phyloP scores from a whole-genome alignment of 2,888 invertebrate species.

The Chrysina gloriosa region DNA sequence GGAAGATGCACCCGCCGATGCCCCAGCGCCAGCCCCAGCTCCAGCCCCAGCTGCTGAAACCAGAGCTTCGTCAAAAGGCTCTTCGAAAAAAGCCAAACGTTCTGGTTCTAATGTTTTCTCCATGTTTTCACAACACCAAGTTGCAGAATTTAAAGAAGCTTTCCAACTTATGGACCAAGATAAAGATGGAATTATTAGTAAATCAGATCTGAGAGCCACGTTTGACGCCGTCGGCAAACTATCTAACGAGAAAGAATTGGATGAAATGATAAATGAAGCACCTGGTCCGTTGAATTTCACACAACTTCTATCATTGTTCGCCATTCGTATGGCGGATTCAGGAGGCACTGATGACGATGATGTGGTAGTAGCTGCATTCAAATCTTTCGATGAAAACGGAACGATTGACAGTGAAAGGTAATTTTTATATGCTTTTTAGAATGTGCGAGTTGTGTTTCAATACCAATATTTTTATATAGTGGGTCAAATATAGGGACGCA shows the following conservation, averaged over 20 bases:
- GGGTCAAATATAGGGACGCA: too few species aligned
- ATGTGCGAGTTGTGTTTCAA: too few species aligned
- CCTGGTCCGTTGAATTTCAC: slow-evolving; percentile 95
- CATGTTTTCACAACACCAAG: slow-evolving; percentile 96
- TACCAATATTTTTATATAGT: too few species aligned
- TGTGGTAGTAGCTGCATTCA: slow-evolving; percentile 92
- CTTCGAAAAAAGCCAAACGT: slow-evolving; percentile 85
- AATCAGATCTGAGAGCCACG: slow-evolving; percentile 90
- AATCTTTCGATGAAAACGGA: slow-evolving; percentile 89
- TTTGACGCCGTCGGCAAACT: slow-evolving; percentile 94
- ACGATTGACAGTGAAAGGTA: slow-evolving; percentile 88
- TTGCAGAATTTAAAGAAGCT: slow-evolving; percentile 96
- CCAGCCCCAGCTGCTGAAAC: slow-evolving; percentile 77
- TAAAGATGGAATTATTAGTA: slow-evolving; percentile 82
- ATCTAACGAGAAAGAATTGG: slow-evolving; percentile 90
- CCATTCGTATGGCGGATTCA: slow-evolving; percentile 90
- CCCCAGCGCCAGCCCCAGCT: slow-evolving; percentile 76
- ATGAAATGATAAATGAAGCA: slow-evolving; percentile 88
- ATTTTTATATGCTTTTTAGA: too few species aligned
- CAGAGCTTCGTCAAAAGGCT: slow-evolving; percentile 85
- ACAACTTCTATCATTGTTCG: slow-evolving; percentile 91
- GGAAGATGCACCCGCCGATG: slow-evolving; percentile 74
- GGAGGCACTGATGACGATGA: slow-evolving; percentile 90
- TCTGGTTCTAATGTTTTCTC: slow-evolving; percentile 96
- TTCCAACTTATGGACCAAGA: slow-evolving; percentile 97